These are phyloP conservation scores for Phylloscopus trochilus DNA, from an alignment of 2,113 vertebrate species.

Conservation along the genomic window DNA sequence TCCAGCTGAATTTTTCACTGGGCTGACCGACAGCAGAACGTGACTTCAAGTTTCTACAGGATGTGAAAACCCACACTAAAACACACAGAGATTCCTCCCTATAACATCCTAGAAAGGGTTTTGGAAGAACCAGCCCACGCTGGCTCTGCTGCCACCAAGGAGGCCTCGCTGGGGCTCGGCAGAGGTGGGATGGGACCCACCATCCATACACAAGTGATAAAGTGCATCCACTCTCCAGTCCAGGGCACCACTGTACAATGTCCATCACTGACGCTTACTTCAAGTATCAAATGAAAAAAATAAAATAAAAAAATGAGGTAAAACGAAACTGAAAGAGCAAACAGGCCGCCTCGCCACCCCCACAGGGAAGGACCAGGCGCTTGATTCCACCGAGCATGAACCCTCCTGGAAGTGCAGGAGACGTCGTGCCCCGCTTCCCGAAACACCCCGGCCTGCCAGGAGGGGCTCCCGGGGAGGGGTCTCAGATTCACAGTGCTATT, in stretches of 20 bases:
- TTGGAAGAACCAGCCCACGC: background rate
- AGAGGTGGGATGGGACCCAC: background rate
- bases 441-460: rapidly evolving
- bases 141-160: background rate
- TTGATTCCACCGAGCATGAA: background rate
- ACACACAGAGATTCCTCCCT: background rate
- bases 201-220: background rate
- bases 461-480: background rate
- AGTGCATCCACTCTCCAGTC: conserved; percentile 60
- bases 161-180: background rate
- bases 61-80: background rate
- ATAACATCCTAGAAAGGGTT: background rate
- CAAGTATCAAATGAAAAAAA: conserved; percentile 57
- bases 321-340: conserved; percentile 52
- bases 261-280: conserved; percentile 30
- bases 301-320: conserved; percentile 44
- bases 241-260: background rate
- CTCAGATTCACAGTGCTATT: conserved; percentile 46
- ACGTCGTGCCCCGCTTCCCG: background rate
- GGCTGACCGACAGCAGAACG: background rate
- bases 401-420: background rate
- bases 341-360: background rate
- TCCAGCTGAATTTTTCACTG: background rate
- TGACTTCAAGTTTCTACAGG: background rate
- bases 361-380: background rate